Evolutionary conservation across 2,113 vertebrate genomes (phyloP), one percentile per base, ranked within the genome.

Genomic region (Tapirus terrestris): DNA sequence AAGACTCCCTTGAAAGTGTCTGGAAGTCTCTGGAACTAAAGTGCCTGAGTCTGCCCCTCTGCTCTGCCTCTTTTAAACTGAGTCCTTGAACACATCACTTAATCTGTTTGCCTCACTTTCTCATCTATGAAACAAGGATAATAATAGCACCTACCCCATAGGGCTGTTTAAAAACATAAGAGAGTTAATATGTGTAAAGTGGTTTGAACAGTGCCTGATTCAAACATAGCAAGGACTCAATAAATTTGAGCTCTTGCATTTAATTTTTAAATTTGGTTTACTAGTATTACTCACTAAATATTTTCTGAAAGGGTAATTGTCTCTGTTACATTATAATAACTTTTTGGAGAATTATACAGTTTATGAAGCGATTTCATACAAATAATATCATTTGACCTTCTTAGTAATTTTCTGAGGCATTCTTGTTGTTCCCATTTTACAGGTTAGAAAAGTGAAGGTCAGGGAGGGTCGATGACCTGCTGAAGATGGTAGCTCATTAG

Each of bases 231-330:
- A 33, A 73, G 14, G 67, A n/a, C 65, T 56, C 67, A 65, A 3
- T 61, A 76, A 51, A 60, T 65, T 82, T 21, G 56, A 82, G 36
- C 56, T 73, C 14, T 73, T 25, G 0, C 20, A 25, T 51, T 81
- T 88, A 58, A 68, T 87, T 65, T 93, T 93, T 56, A 21, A 58
- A 61, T 87, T 94, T 43, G 31, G 27, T 81, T 11, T 51, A 14
- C 56, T 61, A 58, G 23, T 89, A 65, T 75, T 53, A 73, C 18
- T 25, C 33, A 81, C 20, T 33, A 33, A 39, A 6, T 76, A 53
- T 58, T 65, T 93, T 72, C 60, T 51, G 11, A 36, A 67, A 76
- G 13, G 65, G 33, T 58, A 39, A 21, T 86, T 63, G 14, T 48
- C 14, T 89, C 65, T 73, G 43, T 45, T 63, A 20, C 6, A 20